These are phyloP conservation scores for Canis aureus DNA, from an alignment of 2,113 vertebrate species.

Conservation along the genomic window DNA sequence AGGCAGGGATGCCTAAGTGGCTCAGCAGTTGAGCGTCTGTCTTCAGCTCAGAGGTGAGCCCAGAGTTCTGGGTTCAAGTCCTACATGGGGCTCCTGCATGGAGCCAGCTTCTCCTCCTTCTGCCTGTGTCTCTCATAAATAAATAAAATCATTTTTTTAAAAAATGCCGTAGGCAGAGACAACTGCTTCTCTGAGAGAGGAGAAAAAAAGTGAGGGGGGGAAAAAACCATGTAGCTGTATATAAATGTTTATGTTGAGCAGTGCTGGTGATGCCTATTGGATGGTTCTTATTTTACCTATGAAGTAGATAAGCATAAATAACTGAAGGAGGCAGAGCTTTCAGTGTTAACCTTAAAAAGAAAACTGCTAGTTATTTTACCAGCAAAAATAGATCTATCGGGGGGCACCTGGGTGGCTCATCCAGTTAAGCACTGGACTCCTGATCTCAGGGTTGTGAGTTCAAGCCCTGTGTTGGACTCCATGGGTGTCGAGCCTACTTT, in stretches of 20 bases:
- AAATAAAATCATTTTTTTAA: too few relatives aligned
- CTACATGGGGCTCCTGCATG: too few relatives aligned
- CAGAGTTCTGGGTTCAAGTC: too few relatives aligned
- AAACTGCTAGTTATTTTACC: neutral
- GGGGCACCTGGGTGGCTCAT: neutral
- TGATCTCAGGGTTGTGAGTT: neutral
- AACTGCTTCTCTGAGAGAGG: neutral
- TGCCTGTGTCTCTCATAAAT: too few relatives aligned
- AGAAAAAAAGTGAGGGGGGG: neutral
- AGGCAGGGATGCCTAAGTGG: too few relatives aligned
- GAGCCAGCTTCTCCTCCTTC: too few relatives aligned
- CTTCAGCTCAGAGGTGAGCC: too few relatives aligned
- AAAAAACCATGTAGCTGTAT: neutral
- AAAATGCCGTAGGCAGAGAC: neutral
- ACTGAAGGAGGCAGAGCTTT: neutral
- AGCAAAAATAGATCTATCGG: neutral
- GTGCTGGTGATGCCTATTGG: too few relatives aligned
- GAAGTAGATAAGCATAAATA: neutral
- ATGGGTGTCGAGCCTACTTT: neutral
- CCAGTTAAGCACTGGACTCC: neutral
- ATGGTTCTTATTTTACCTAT: neutral
- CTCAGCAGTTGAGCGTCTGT: too few relatives aligned
- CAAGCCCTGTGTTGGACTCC: neutral
- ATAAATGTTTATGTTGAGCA: neutral
- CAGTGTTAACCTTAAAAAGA: neutral